Evolutionary conservation across 2,888 invertebrate genomes (phyloP).

Genomic region (Megamerina dolium): DNA sequence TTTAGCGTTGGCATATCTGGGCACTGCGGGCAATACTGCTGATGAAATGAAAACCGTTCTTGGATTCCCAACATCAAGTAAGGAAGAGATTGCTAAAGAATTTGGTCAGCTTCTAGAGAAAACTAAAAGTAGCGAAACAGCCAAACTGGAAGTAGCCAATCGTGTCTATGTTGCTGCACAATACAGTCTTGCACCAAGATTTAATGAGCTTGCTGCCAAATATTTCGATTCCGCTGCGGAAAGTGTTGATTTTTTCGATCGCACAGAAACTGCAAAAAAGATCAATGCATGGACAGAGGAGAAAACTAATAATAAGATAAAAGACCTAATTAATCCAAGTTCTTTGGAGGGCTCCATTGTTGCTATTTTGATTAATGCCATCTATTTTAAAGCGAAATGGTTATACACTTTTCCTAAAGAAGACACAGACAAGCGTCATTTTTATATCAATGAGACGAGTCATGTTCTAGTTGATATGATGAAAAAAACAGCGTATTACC

Average conservation of each 20-base stretch:
- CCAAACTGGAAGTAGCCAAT: conserved; percentile 56
- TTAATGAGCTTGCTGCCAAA: conserved; percentile 55
- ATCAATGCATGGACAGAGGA: conserved; percentile 79
- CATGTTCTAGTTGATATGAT: conserved; percentile 59
- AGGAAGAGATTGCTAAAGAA: conserved; percentile 18
- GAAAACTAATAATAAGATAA: conserved; percentile 76
- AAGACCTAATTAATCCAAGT: conserved; percentile 60
- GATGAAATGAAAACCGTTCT: conserved; percentile 18
- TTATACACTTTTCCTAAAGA: conserved; percentile 56
- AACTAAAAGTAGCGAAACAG: conserved; percentile 11
- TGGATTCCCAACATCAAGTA: conserved; percentile 14
- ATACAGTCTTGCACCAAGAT: conserved; percentile 53
- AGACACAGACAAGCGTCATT: conserved; percentile 56
- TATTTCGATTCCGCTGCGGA: conserved; percentile 60
- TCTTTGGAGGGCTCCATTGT: conserved; percentile 58
- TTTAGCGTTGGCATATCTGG: conserved; percentile 64
- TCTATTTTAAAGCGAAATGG: conserved; percentile 82
- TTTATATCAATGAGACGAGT: conserved; percentile 55
- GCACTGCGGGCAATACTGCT: conserved; percentile 53
- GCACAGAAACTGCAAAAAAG: conserved; percentile 49
- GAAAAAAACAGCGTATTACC: conserved; percentile 52
- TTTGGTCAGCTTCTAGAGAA: conserved; percentile 19
- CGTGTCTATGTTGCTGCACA: conserved; percentile 59
- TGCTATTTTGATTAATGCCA: conserved; percentile 71
- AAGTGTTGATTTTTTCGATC: conserved; percentile 56